Percentiles rank a stretch among this genome's conserved stretches.
Conservation (phyloP, 2,113 vertebrate genomes). For the Oostethus manadensis region DNA sequence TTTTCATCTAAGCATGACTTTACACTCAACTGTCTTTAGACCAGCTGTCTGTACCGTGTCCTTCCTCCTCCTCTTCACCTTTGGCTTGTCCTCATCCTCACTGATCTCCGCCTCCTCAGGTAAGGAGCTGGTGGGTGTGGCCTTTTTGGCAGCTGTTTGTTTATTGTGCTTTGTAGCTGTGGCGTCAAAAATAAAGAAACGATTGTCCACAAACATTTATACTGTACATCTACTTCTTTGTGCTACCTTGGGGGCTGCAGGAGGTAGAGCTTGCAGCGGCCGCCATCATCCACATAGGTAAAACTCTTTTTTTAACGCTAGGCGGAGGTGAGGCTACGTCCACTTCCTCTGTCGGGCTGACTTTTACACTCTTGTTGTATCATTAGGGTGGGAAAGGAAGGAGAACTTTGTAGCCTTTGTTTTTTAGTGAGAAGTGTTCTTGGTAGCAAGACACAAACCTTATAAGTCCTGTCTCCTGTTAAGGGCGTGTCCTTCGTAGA, state of each 20-base stretch:
- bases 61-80: conserved; percentile 45
- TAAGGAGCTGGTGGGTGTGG: conserved; percentile 9
- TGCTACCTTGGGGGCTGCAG: conserved; percentile 32
- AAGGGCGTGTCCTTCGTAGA: not conserved
- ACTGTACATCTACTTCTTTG: not conserved
- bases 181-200: not conserved
- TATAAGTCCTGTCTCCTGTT: not conserved
- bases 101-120: conserved; percentile 31
- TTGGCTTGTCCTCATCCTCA: conserved; percentile 31
- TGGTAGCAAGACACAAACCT: not conserved
- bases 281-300: conserved; percentile 86
- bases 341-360: not conserved
- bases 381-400: too few species aligned
- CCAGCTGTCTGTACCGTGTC: conserved; percentile 22
- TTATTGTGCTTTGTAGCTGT: conserved; percentile 7
- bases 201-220: not conserved
- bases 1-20: not conserved
- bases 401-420: too few species aligned
- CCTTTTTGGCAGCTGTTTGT: conserved; percentile 6
- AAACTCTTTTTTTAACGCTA: conserved; percentile 68
- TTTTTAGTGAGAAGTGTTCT: too few species aligned
- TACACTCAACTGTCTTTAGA: conserved; percentile 30
- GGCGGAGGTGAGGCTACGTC: not conserved
- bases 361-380: not conserved
- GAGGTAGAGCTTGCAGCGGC: conserved; percentile 31